Evolutionary conservation across 53 echinoderm and acorn worm genomes (phyloP), one percentile per base, ranked within the genome.

Genomic region (Paracentrotus lividus): DNA sequence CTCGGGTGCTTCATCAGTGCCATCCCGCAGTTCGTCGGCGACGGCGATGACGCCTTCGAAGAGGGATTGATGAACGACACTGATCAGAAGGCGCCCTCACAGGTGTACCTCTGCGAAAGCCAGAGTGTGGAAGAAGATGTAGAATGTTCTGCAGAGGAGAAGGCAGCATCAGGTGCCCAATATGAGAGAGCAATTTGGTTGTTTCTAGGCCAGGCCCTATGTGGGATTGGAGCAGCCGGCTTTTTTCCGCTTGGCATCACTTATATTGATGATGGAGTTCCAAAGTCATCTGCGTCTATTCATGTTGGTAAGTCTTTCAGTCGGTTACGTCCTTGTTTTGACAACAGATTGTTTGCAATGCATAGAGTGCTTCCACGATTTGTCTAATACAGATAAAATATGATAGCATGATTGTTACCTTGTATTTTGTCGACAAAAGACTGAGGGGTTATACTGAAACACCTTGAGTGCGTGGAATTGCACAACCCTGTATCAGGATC

Each of bases 1-100:
- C 20, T 94, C 64, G 96, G 96, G 1, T 90, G 92, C 55, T 90
- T 96, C 67, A 21, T 95, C 61, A 85, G 88, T 26, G 78, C 95
- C 10, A 49, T 96, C 12, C 96, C 96, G 14, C 96, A 96, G 68
- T 95, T 96, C 68, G 33, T 96, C 3, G 92, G 92, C 60, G 55
- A 34, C 1, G 65, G 75, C 75, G 51, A 5, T 26, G 86, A 86
- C 54, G 87, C 5, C 60, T 42, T 27, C 2, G 87, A 43, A 14
- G 65, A 42, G 26, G 64, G 64, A 61, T 4, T 36, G 36, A 57
- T 4, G 23, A 60, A 61, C n/a, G 89, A 44, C 65, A 89, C 34
- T 4, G 21, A 54, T 86, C 54, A 54, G 38, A 29, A 33, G 44
- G 10, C 24, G 7, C 26, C 54, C 33, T n/a, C n/a, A n/a, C 55